Conservation (phyloP, 2,113 vertebrate genomes). For the Macrotis lagotis region DNA sequence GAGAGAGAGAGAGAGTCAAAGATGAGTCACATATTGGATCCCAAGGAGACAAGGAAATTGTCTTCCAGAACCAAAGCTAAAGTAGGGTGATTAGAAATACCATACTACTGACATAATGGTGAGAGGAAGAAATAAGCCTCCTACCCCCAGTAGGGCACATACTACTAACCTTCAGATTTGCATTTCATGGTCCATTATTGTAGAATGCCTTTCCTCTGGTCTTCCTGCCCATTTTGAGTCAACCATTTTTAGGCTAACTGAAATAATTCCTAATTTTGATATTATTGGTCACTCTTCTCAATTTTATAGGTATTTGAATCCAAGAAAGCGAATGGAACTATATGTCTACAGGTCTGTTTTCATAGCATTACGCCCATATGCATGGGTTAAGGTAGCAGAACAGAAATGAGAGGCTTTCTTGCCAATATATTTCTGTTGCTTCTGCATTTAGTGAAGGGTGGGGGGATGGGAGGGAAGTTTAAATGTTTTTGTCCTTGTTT, state of each 20-base stretch:
- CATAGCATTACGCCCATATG: background rate
- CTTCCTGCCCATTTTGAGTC: background rate
- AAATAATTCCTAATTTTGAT: background rate
- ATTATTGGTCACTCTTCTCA: background rate
- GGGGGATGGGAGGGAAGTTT: background rate
- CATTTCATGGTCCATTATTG: background rate
- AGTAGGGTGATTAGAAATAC: background rate
- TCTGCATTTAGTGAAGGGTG: background rate
- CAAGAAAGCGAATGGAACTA: background rate
- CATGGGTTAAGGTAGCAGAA: background rate
- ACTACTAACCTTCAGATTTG: background rate
- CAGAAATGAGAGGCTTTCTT: background rate
- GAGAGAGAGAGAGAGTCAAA: too few species aligned
- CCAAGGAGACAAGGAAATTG: background rate
- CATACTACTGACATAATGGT: background rate
- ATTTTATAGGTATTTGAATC: background rate
- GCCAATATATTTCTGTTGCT: background rate
- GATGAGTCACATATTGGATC: background rate
- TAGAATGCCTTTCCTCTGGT: background rate
- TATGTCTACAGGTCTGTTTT: background rate
- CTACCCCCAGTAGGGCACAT: background rate
- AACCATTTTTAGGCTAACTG: background rate
- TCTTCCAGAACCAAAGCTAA: background rate
- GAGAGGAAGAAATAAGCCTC: background rate
- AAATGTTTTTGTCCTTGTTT: background rate